phyloP scores from a whole-genome alignment of 1,140 invertebrate genomes.

The Brachionus manjavacas region DNA sequence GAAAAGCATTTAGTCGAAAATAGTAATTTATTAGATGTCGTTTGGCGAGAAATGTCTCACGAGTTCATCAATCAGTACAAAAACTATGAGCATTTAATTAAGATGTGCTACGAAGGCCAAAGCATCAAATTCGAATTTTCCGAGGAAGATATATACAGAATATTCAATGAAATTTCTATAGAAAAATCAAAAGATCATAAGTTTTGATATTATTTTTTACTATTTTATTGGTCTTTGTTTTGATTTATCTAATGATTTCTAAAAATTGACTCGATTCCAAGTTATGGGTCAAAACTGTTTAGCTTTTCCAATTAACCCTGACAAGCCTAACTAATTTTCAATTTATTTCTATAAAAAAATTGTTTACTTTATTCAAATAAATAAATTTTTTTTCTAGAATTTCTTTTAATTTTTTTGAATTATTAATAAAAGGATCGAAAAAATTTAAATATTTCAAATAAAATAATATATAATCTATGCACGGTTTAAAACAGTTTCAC shows the following conservation, averaged over 20 bases:
- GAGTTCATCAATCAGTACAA: constrained; percentile 97
- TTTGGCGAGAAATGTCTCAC: constrained; percentile 98
- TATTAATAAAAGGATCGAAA: background rate
- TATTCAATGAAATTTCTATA: constrained; percentile 91
- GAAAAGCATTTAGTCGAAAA: constrained; percentile 94
- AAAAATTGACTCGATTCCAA: background rate
- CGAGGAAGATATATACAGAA: constrained; percentile 89
- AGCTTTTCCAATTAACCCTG: background rate
- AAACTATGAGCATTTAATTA: constrained; percentile 83
- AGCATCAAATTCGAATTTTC: constrained; percentile 89
- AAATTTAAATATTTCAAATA: too few relatives aligned
- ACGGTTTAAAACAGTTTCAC: too few relatives aligned
- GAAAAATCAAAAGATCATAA: background rate
- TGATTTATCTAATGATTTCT: background rate
- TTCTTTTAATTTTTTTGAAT: background rate
- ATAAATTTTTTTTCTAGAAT: background rate
- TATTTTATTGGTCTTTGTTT: background rate
- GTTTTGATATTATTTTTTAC: background rate
- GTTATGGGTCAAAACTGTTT: background rate
- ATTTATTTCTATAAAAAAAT: background rate
- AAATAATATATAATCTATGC: too few relatives aligned
- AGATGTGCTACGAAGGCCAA: constrained; percentile 90
- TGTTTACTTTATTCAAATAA: background rate
- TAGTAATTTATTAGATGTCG: constrained; percentile 76
- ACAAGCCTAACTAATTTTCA: background rate